Base-by-base conservation (phyloP, 2,888 invertebrate species). In the Deilephila elpenor region DNA sequence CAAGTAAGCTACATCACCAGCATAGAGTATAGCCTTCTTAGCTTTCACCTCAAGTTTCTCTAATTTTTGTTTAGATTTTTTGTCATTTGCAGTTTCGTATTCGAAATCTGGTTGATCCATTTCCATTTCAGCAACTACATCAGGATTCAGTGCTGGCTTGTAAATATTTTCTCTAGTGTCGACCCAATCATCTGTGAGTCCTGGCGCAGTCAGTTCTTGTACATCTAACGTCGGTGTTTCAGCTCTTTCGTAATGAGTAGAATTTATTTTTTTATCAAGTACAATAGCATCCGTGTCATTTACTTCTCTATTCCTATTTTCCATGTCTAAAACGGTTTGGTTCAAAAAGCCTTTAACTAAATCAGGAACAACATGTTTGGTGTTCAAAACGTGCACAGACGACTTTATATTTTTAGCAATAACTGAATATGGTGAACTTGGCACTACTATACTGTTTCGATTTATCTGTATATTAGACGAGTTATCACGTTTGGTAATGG, bases 1-100 rank as follows among this genome's bases (percentile, higher is more conserved):
- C 75, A 94, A 87, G 79, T 93, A 94, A 6, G 94, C 94, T 17
- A 94, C 93, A 78, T 94, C 93, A 53, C 94, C 94, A n/a, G 94
- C 94, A 70, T 93, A 94, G 19, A 94, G 80, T 73, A 94, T 94
- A 62, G 94, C 94, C 81, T 93, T 94, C 75, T 94, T 94, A 2
- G 94, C 94, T 81, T 92, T 94, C 0, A 91, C 80, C 84, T 94
- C 94, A 32, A 93, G 81, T 75, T 83, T 88, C 74, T 94, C 94
- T 32, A 92, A 71, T 82, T 90, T 94, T 75, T 88, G 87, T 78
- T 93, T 93, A 2, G 86, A 82, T 81, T 84, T 91, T 78, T 91
- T 93, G 74, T 90, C 91, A 75, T 85, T 93, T 5, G 78, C 78
- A 51, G 75, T 74, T 61, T 91, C 90, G 0, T 93, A 93, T 61